Conservation (phyloP, 2,797 vertebrate genomes). For the Argya squamiceps region DNA sequence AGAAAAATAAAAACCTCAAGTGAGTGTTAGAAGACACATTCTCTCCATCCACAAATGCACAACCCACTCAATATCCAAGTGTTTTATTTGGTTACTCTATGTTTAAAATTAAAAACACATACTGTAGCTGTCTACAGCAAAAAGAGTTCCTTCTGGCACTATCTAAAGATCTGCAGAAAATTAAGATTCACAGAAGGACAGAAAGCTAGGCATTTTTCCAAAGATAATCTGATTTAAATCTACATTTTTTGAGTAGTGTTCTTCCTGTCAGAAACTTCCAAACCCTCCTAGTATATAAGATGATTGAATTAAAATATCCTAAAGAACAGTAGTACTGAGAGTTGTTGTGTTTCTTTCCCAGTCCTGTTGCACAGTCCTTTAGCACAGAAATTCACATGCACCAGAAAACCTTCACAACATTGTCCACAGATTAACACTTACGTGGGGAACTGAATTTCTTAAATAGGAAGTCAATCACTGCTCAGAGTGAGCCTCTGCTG, state of each 20-base stretch:
- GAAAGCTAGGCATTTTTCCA: neutral
- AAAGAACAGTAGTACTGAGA: neutral
- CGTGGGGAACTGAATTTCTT: neutral
- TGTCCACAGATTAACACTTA: neutral
- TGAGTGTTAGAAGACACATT: neutral
- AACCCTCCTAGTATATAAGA: neutral
- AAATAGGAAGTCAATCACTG: neutral
- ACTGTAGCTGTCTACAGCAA: neutral
- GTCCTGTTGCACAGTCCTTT: neutral
- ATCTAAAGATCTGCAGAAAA: neutral
- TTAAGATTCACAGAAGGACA: neutral
- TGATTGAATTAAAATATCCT: neutral
- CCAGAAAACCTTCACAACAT: neutral
- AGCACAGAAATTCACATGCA: neutral
- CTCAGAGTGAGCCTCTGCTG: neutral
- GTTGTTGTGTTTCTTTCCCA: neutral
- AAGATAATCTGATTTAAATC: neutral
- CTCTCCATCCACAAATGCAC: neutral
- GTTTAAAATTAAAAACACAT: neutral
- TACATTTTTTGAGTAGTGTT: neutral
- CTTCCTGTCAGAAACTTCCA: neutral
- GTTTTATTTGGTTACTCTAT: neutral
- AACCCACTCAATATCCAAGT: neutral
- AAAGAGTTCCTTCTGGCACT: neutral
- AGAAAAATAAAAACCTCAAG: slow-evolving; percentile 5